Evolutionary conservation across 2,888 invertebrate species (phyloP).

Genomic region (Trichogramma dendrolimi): DNA sequence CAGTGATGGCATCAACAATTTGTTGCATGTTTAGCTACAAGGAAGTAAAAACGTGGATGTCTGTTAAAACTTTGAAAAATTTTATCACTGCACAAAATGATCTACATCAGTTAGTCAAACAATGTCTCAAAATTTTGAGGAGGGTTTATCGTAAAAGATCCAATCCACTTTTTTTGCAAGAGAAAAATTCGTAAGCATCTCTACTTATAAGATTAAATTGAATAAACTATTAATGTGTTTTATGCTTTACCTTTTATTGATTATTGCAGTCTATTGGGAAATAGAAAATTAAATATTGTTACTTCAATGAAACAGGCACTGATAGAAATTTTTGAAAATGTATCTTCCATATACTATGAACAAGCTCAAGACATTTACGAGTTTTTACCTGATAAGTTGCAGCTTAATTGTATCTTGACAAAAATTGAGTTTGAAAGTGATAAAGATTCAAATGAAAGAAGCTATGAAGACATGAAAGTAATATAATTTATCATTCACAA

Average conservation of each 20-base stretch:
- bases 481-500: neutral
- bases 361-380: slow-evolving; percentile 33
- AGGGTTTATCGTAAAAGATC: slow-evolving; percentile 36
- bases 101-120: slow-evolving; percentile 37
- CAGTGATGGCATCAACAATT: slow-evolving; percentile 29
- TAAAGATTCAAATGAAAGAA: slow-evolving; percentile 31
- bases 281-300: slow-evolving; percentile 37
- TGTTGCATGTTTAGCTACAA: slow-evolving; percentile 28
- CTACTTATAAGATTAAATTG: slow-evolving; percentile 2
- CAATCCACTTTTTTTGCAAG: slow-evolving; percentile 26
- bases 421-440: slow-evolving; percentile 32
- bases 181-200: slow-evolving; percentile 39
- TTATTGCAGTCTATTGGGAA: slow-evolving; percentile 37
- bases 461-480: slow-evolving; percentile 19
- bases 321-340: slow-evolving; percentile 36
- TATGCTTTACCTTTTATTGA: slow-evolving; percentile 14
- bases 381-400: slow-evolving; percentile 32
- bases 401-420: slow-evolving; percentile 23
- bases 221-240: slow-evolving; percentile 8
- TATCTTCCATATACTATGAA: slow-evolving; percentile 36
- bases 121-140: slow-evolving; percentile 40
- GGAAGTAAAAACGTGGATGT: slow-evolving; percentile 30
- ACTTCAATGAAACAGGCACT: slow-evolving; percentile 39
- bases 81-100: slow-evolving; percentile 41
- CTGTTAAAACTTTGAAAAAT: slow-evolving; percentile 30